A percentile compares a stretch with the other conserved stretches of the same genome.
Conservation (phyloP, 2,797 vertebrate genomes). For the Lateolabrax maculatus region DNA sequence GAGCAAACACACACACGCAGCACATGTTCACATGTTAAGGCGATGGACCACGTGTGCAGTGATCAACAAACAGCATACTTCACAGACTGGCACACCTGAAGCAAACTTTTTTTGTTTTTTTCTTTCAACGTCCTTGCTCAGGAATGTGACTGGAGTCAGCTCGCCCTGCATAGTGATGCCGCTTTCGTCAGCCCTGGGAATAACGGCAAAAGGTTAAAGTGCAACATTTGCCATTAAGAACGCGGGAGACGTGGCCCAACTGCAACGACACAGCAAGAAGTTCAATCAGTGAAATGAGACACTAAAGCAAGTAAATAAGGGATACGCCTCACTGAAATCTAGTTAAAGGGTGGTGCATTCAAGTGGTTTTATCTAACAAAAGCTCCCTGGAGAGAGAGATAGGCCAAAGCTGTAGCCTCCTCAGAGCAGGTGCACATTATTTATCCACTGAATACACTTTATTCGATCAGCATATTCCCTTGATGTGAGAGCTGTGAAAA, state of each 20-base stretch:
- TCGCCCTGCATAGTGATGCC: slow-evolving; percentile 59
- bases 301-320: slow-evolving; percentile 13
- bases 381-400: slow-evolving; percentile 39
- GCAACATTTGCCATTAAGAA: slow-evolving; percentile 52
- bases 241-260: neutral
- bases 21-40: slow-evolving; percentile 51
- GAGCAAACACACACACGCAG: slow-evolving; percentile 39
- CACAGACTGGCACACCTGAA: slow-evolving; percentile 26
- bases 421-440: slow-evolving; percentile 69
- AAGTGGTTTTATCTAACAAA: slow-evolving; percentile 45
- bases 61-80: slow-evolving; percentile 37
- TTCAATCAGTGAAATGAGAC: slow-evolving; percentile 2
- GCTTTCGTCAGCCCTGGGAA: slow-evolving; percentile 49
- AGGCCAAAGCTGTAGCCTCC: slow-evolving; percentile 34
- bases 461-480: slow-evolving; percentile 51
- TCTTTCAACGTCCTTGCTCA: slow-evolving; percentile 42
- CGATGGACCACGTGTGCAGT: slow-evolving; percentile 27
- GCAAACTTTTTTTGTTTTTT: slow-evolving; percentile 34
- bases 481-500: slow-evolving; percentile 51
- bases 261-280: slow-evolving; percentile 2
- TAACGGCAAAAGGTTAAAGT: slow-evolving; percentile 66
- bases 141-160: slow-evolving; percentile 67
- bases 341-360: slow-evolving; percentile 18
- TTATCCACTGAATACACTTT: slow-evolving; percentile 46
- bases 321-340: slow-evolving; percentile 11